These are phyloP conservation scores for Rhadinocentrus ornatus DNA, from an alignment of 2,797 vertebrate genomes.

Conservation along the genomic window DNA sequence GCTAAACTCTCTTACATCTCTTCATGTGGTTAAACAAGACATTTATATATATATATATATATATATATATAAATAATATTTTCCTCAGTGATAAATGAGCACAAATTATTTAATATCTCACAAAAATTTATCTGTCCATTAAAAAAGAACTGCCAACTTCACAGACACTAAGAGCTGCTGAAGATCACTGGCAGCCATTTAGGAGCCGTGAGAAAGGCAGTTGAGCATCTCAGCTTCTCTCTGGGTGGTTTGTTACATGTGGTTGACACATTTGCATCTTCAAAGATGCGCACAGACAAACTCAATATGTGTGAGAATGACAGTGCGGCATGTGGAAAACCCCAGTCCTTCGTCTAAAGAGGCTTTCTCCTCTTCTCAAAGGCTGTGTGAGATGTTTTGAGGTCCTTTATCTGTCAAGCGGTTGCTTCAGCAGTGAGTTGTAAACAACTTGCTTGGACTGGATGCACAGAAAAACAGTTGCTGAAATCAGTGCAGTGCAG, in stretches of 20 bases:
- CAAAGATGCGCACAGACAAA: constrained; percentile 80
- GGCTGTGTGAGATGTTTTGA: constrained; percentile 38
- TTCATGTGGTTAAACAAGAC: constrained; percentile 55
- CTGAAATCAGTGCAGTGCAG: constrained; percentile 16
- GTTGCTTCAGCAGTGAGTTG: constrained; percentile 53
- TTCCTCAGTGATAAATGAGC: constrained; percentile 57
- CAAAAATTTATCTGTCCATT: constrained; percentile 61
- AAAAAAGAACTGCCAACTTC: constrained; percentile 53
- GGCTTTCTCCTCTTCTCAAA: constrained; percentile 52
- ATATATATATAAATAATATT: not conserved
- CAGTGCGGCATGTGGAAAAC: constrained; percentile 78
- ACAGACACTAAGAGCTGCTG: constrained; percentile 47
- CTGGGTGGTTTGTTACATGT: constrained; percentile 79
- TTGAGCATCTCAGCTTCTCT: constrained; percentile 66
- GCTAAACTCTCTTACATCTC: constrained; percentile 40
- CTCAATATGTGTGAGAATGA: constrained; percentile 77
- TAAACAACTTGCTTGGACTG: constrained; percentile 73
- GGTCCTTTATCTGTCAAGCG: constrained; percentile 71
- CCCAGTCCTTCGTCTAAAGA: constrained; percentile 68
- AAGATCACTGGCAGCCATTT: constrained; percentile 78
- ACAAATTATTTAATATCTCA: constrained; percentile 64
- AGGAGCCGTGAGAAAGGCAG: constrained; percentile 79
- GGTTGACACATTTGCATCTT: constrained; percentile 82
- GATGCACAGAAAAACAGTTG: constrained; percentile 55
- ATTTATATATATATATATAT: constrained; percentile 1